A percentile compares a stretch with the other conserved stretches of the same genome.
Conservation (phyloP, 2,113 vertebrate genomes). For the Pogonocichla stellata region DNA sequence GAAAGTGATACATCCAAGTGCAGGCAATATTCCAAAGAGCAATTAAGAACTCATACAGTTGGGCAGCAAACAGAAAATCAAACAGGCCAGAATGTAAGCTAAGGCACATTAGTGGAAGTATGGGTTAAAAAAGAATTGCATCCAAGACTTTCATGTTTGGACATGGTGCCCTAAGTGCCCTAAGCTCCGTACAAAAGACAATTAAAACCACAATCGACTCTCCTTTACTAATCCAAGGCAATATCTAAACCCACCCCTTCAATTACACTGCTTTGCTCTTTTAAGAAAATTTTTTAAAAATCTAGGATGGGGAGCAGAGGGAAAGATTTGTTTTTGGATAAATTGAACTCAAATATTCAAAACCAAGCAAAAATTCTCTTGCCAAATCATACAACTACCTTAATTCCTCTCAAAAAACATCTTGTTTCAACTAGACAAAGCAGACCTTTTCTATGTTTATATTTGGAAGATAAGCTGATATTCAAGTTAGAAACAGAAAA, state of each 20-base stretch:
- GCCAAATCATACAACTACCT: neutral
- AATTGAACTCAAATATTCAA: neutral
- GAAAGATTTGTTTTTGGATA: neutral
- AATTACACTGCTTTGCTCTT: neutral
- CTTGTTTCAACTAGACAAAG: neutral
- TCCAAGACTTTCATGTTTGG: fast-evolving
- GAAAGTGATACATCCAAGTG: neutral
- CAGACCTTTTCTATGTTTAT: neutral
- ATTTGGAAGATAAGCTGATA: neutral
- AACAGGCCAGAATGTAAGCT: neutral
- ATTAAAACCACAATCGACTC: neutral
- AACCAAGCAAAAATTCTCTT: neutral
- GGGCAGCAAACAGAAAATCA: neutral
- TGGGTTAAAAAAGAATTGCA: neutral
- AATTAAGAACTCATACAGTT: neutral
- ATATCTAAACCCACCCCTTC: neutral
- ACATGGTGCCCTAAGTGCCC: neutral
- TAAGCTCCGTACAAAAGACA: neutral
- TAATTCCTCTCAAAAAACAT: neutral
- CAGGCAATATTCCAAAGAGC: neutral
- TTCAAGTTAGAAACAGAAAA: neutral
- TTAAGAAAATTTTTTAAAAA: neutral
- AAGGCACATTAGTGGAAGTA: neutral
- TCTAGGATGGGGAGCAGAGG: neutral
- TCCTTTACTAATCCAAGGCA: neutral